Evolutionary conservation across 2,113 vertebrate species (phyloP).

Genomic region (Rhinolophus sinicus): DNA sequence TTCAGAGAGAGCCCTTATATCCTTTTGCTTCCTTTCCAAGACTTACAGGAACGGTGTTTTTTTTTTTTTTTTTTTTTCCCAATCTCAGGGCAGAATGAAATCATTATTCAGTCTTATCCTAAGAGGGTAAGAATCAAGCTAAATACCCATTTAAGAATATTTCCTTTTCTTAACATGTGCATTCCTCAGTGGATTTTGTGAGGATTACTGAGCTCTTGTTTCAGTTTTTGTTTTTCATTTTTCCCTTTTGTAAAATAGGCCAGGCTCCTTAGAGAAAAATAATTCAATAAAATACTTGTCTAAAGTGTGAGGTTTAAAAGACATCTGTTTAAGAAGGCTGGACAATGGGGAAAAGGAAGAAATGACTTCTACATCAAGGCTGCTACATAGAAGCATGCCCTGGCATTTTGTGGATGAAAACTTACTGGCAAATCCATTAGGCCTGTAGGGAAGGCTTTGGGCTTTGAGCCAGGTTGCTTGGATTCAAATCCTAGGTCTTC

Average conservation of each 20-base stretch:
- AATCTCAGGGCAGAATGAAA: conserved; percentile 30
- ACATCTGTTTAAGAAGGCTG: conserved; percentile 41
- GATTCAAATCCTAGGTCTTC: neutral
- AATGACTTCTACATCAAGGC: neutral
- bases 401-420: neutral
- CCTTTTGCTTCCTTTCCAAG: conserved; percentile 55
- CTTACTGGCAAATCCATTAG: conserved; percentile 21
- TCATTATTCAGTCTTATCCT: conserved; percentile 55
- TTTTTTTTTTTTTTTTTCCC: neutral
- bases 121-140: conserved; percentile 56
- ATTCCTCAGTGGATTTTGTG: conserved; percentile 53
- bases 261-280: conserved; percentile 40
- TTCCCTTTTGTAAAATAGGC: conserved; percentile 46
- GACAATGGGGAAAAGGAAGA: neutral
- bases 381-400: neutral
- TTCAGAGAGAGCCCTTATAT: conserved; percentile 35
- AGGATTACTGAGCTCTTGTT: conserved; percentile 65
- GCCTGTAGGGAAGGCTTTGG: neutral
- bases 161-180: conserved; percentile 60
- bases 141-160: conserved; percentile 61
- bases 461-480: neutral
- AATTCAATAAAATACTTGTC: conserved; percentile 59
- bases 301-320: conserved; percentile 59
- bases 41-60: neutral
- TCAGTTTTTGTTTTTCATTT: conserved; percentile 50